Evolutionary conservation across 2,113 vertebrate genomes (phyloP).

Genomic region (Anas platyrhynchos): DNA sequence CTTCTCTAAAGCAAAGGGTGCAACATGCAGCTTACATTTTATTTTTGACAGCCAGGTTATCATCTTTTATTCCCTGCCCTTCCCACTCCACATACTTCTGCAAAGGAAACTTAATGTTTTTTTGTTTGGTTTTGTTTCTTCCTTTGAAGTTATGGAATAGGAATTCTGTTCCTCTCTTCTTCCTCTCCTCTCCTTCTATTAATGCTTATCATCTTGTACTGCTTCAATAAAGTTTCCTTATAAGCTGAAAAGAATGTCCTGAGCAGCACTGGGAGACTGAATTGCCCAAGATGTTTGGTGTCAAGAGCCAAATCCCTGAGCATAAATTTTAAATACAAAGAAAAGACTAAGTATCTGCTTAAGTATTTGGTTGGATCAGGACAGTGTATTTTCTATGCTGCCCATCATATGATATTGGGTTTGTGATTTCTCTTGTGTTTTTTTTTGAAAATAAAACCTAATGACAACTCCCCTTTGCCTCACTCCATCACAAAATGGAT

Average conservation of each 20-base stretch:
- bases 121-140: not conserved
- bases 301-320: not conserved
- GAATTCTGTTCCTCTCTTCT: no score
- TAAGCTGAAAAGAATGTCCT: slow-evolving; percentile 52
- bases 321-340: not conserved
- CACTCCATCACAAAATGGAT: not conserved
- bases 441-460: slow-evolving; percentile 28
- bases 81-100: slow-evolving; percentile 22
- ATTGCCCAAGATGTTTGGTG: not conserved
- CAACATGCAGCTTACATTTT: not conserved
- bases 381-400: not conserved
- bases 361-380: not conserved
- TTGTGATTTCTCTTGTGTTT: slow-evolving; percentile 16
- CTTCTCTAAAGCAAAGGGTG: not conserved
- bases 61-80: not conserved
- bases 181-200: not conserved
- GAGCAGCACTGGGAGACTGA: not conserved
- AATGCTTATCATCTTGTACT: slow-evolving; percentile 11
- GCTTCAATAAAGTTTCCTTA: slow-evolving; percentile 38
- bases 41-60: not conserved
- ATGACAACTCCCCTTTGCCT: not conserved
- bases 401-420: not conserved
- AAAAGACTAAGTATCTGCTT: not conserved
- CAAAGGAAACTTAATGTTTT: not conserved
- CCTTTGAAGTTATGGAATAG: slow-evolving; percentile 22